phyloP scores from a whole-genome alignment of 2,888 invertebrate species.

The Lithophane socia region DNA sequence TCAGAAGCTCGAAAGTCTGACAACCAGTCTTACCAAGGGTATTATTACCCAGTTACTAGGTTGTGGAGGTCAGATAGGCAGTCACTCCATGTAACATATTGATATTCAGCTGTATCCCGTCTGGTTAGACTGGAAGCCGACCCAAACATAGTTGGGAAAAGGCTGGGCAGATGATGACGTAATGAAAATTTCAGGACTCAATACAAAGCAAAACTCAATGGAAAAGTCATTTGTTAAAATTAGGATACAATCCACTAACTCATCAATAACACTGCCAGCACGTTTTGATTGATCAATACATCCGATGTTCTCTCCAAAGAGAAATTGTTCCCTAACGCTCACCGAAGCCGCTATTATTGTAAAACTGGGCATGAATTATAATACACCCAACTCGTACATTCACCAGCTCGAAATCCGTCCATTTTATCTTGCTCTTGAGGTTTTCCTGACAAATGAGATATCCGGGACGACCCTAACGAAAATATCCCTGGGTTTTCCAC shows the following conservation, averaged over 20 bases:
- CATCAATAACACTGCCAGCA: slow-evolving; percentile 33
- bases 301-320: slow-evolving; percentile 46
- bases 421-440: slow-evolving; percentile 80
- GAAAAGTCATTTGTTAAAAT: neutral
- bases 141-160: too few relatives aligned
- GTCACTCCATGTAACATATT: too few relatives aligned
- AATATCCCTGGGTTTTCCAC: slow-evolving; percentile 71
- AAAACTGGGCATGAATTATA: slow-evolving; percentile 68
- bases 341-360: slow-evolving; percentile 56
- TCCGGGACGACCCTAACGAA: slow-evolving; percentile 69
- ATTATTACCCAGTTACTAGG: too few relatives aligned
- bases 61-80: too few relatives aligned
- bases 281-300: slow-evolving; percentile 57
- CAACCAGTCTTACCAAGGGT: too few relatives aligned
- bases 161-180: too few relatives aligned
- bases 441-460: slow-evolving; percentile 77
- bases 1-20: too few relatives aligned
- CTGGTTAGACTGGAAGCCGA: too few relatives aligned
- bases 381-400: slow-evolving; percentile 66
- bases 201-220: neutral
- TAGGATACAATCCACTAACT: slow-evolving; percentile 5
- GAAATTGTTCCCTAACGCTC: slow-evolving; percentile 52
- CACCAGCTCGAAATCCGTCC: slow-evolving; percentile 71
- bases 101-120: too few relatives aligned
- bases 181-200: neutral